Base-by-base conservation (phyloP, 2,888 invertebrate genomes). In the Ecliptopera silaceata region DNA sequence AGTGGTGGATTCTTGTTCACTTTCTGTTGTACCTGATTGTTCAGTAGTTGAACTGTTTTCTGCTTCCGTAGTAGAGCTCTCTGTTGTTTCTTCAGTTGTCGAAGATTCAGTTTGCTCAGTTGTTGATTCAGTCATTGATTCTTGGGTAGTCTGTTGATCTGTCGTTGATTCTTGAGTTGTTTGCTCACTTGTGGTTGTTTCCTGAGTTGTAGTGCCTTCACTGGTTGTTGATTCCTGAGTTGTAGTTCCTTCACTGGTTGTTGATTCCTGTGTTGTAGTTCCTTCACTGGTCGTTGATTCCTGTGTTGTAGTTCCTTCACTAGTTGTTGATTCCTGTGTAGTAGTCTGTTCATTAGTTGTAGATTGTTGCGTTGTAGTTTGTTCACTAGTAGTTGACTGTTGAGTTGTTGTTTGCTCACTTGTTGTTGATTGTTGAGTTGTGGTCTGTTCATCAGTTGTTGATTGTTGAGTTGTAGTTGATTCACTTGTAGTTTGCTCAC, bases 101-200 rank as follows among this genome's bases (percentile, higher is more conserved):
- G 72, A 71, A 38, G 74, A 69, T 59, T 71, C 67, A n/a, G 74
- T 72, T 18, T 71, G 36, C 20, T 46, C 51, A 36, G 67, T 31
- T 26, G 69, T 64, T 47, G 57, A 61, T 61, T 67, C 56, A 50
- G 58, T 68, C 20, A 69, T 63, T 41, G 66, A 53, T 52, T 64
- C 42, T 58, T 64, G 63, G 60, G 72, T 68, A 20, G 64, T 64
- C 39, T 66, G 63, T 66, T 75, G 69, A 29, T 70, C 71, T 11
- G 77, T 72, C n/a, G 77, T 70, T 22, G 71, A 59, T 52, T 71
- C 59, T 39, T 67, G 64, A 10, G 69, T 69, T 5, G 68, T 59
- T 48, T 55, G 38, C 43, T 71, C 56, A 26, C 66, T 66, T 34
- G 68, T 64, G 10, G 71, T 65, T 4, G 66, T 61, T 65, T 45